Base-by-base conservation (phyloP, 2,113 vertebrate species). In the Elgaria multicarinata region DNA sequence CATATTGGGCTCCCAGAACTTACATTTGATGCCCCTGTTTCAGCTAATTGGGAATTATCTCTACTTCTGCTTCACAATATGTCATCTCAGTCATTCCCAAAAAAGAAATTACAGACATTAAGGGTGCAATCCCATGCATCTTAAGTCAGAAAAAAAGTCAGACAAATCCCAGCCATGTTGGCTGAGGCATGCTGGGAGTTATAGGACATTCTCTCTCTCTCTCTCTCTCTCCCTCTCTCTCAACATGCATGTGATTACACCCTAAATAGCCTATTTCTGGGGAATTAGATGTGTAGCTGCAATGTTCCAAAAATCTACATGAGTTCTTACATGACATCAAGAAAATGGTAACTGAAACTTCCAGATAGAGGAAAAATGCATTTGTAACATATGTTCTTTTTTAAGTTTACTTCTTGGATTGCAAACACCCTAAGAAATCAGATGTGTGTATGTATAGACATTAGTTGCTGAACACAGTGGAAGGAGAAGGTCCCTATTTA, bases 401-500 rank as follows among this genome's bases (percentile, higher is more conserved):
- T 86, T 92, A 84, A 79, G 74, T 95, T 94, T 94, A 72, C 22
- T 79, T 80, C 46, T 89, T 67, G 87, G 90, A 91, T 93, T 31
- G 78, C 39, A 42, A 88, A 8, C 31, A 95, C 75, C 42, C 39
- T 92, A 79, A 85, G 76, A 93, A 94, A 92, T 36, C 36, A 83
- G 86, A 82, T 85, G 91, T 88, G 53, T 18, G 44, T 67, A 26
- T 69, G 3, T 8, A 13, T 16, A 92, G 85, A 89, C 46, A 94
- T 92, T 76, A 93, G 80, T 78, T 94, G 39, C 89, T 94, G 83
- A 95, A 87, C 31, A 88, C 44, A 93, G 9, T 46, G 42, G 90
- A 94, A 95, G 83, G 39, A 86, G 97, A 95, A 94, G 89, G 79
- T 90, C 50, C 93, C 96, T 96, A 94, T 96, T 98, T 97, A 97